Evolutionary conservation across 2,797 vertebrate species (phyloP), one percentile per base, ranked within the genome.

Genomic region (Caiman crocodilus): DNA sequence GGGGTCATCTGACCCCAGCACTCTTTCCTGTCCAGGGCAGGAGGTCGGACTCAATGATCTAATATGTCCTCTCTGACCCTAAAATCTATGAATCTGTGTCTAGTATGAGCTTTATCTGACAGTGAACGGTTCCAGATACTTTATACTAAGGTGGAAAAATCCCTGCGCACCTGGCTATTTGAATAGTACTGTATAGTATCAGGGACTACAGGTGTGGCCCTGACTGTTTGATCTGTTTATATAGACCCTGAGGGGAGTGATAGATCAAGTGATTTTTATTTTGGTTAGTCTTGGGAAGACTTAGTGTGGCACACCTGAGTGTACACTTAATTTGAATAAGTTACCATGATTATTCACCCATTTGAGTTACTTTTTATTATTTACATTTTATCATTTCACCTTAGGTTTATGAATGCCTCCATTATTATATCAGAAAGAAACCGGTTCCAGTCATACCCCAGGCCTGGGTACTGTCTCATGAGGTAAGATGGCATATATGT

Each of bases 331-430:
- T 8, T 14, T 83, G 63, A 85, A 75, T n/a, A 42, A 55, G 57
- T 71, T 32, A 26, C 64, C n/a, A 26, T 87, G 67, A 13, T 21
- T 42, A 35, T 71, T 20, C 21, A 15, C 42, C 69, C 69, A 73
- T 50, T 73, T 50, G 69, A 50, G 23, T 50, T 25, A 42, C 57
- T n/a, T 61, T 84, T 59, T 61, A 2, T 74, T 94, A 59, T 42
- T 26, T 93, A 77, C 91, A 88, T 15, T 94, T 74, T 93, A 0
- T 64, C 5, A 5, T 64, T 91, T 67, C 26, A 57, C 85, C 83
- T 82, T 96, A 99, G 99, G 98, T 99, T 8, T 99, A 99, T 26
- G 98, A 99, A 94, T 98, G 98, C 97, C 98, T 99, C 77, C 99
- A 99, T 57, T 97, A 97, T 56, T 98, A 98, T 84, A 97, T 98